Evolutionary conservation across 1,140 invertebrate genomes (phyloP).

Genomic region (Chironomus striatipennis): DNA sequence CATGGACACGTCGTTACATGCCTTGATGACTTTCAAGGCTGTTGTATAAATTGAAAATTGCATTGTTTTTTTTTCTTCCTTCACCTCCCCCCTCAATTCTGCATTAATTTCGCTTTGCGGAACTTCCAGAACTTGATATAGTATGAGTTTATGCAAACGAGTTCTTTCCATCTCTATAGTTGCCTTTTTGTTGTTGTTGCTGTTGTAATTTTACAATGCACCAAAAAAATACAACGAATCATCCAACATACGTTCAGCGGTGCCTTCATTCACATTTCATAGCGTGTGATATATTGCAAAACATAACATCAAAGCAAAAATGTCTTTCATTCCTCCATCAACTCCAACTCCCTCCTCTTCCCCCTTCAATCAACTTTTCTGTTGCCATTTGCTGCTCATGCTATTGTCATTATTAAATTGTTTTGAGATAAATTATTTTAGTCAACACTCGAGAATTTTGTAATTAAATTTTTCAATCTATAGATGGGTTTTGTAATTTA

Average conservation of each 20-base stretch:
- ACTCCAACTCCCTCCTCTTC: no score
- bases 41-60: conserved; percentile 12
- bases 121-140: background rate
- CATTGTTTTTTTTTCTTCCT: background rate
- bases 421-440: conserved; percentile 23
- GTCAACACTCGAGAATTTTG: conserved; percentile 16
- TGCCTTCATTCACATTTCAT: background rate
- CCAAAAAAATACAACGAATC: background rate
- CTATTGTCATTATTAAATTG: conserved; percentile 14
- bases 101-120: background rate
- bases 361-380: no score
- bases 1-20: conserved; percentile 23
- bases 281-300: conserved; percentile 1
- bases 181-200: background rate
- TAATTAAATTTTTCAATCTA: conserved; percentile 22
- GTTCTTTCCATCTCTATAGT: background rate
- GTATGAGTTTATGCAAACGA: background rate
- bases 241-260: no score
- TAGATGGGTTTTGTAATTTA: background rate
- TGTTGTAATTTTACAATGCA: conserved; percentile 13
- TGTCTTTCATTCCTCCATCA: background rate
- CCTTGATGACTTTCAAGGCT: conserved; percentile 22
- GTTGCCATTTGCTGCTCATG: background rate
- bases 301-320: conserved; percentile 3
- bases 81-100: background rate